Base-by-base conservation (phyloP, 2,888 invertebrate genomes). In the Cryptus viduatorius region DNA sequence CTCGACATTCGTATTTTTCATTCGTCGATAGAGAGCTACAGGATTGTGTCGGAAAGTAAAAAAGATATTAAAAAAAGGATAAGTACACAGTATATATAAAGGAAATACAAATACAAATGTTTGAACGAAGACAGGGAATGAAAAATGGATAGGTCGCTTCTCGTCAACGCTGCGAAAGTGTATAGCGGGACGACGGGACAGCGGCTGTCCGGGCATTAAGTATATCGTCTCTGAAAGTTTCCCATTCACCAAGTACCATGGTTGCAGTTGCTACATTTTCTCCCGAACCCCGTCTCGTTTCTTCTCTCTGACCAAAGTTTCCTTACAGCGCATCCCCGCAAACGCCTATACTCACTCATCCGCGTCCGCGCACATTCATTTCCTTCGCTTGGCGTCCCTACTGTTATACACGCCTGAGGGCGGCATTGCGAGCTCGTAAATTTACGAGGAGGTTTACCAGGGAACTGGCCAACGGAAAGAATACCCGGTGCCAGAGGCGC, bases 321-420 rank as follows among this genome's bases (percentile, higher is more conserved):
- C 42, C 68, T 69, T 69, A 65, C 56, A 48, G 67, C 50, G 77
- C 56, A 73, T 84, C 72, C 59, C 44, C 65, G 29, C 71, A 48
- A 73, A 82, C 80, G 82, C 76, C 79, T 83, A 76, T 86, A 83
- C 80, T 82, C 85, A 73, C 83, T 82, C 84, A 83, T 82, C 76
- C 79, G 61, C 78, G 72, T 79, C 78, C 78, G 46, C 78, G 67
- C 85, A 83, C 75, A 85, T 73, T 82, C 53, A 67, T 81, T 79
- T 72, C 19, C 42, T 37, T 67, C 81, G 68, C 53, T 69, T 71
- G 48, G 75, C 56, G 50, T 78, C 53, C 56, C 56, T 68, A 19
- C 50, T 82, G 79, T 78, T 56, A 68, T 48, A 24, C 48, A 24
- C 42, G 77, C 65, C 56, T 44, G 53, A 72, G 56, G 72, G 71